Base-by-base conservation (phyloP, 2,113 vertebrate species). In the Erpornis zantholeuca region DNA sequence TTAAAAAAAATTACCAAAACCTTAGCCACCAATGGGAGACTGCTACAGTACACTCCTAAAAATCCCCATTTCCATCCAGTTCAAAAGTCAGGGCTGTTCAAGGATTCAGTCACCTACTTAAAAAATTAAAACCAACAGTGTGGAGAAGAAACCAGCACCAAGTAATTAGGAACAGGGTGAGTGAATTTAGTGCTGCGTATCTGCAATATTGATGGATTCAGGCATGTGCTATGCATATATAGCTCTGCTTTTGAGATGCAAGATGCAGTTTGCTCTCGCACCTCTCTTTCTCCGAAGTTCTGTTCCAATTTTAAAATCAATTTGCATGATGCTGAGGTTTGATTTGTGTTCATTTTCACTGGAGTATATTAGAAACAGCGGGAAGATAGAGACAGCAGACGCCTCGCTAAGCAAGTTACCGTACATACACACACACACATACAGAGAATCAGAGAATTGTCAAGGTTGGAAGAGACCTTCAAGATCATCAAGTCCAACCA, bases 111-210 rank as follows among this genome's bases (percentile, higher is more conserved):
- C 47, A 88, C 27, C 45, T 66, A 27, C 42, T 76, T 70, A 49
- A 86, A 93, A 93, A 76, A 77, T 27, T 86, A 73, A 90, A 95
- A 75, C 12, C 31, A 95, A 45, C 50, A 65, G 50, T 5, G 47
- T 35, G 71, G 56, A 81, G 27, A 82, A 85, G 82, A 93, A 96
- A 86, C 11, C 27, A 54, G 56, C 33, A 86, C 25, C 31, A 86
- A 92, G 54, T 84, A 78, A 92, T 63, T 63, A 71, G 24, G 44
- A 91, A 70, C 0, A 2, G 47, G 35, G 40, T 36, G 47, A 90
- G 24, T 52, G 56, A 80, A 86, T 90, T 92, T 54, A 88, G 27
- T 56, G 23, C 56, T 36, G 40, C 0, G 0, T 47, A 65, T 38
- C 54, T 82, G 63, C 85, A 83, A 82, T 50, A 93, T 5, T 65